Evolutionary conservation across 2,113 vertebrate genomes (phyloP), one percentile per base, ranked within the genome.

Genomic region (Pogonocichla stellata): DNA sequence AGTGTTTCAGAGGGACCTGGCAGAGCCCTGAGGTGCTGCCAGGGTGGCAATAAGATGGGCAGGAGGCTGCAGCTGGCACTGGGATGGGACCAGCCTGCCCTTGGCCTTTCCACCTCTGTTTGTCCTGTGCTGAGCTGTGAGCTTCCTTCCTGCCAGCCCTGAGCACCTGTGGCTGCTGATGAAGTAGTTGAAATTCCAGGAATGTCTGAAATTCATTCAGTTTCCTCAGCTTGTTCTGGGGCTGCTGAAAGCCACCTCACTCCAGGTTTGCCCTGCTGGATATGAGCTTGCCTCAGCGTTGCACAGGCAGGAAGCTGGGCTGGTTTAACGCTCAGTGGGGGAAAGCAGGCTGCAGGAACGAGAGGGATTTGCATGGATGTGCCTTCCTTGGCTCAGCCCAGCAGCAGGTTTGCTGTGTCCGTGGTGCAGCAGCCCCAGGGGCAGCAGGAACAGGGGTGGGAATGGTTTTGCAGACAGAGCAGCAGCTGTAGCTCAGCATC

Each of bases 131-230:
- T 61, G 71, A 43, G 58, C 66, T 43, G 20, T 78, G 80, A n/a
- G 42, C 34, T 47, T 16, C 12, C 57, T 42, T 38, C 77, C 90
- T 8, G 2, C 34, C 60, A 80, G 45, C 67, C 64, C 50, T 31
- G 22, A 79, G 84, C 8, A 24, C 62, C 61, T 67, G 57, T 15
- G 36, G 84, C 80, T 89, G 86, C 64, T 14, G 24, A 19, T 38
- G 80, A 33, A 83, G 89, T 20, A 78, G 64, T 5, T 93, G 87
- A 64, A 92, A 93, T 93, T 92, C 80, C 91, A 90, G 50, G 78
- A 84, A 94, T 60, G 19, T 33, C 62, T 65, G 53, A 74, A 92
- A 87, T 95, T 33, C 50, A 67, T 72, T 72, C 62, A 1, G 1
- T 70, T 84, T 54, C 53, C 64, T 60, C 3, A 0, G 50, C 72